A percentile compares a stretch with the other conserved stretches of the same genome.
Conservation (phyloP, 2,888 invertebrate species). For the Aphodius granarius region DNA sequence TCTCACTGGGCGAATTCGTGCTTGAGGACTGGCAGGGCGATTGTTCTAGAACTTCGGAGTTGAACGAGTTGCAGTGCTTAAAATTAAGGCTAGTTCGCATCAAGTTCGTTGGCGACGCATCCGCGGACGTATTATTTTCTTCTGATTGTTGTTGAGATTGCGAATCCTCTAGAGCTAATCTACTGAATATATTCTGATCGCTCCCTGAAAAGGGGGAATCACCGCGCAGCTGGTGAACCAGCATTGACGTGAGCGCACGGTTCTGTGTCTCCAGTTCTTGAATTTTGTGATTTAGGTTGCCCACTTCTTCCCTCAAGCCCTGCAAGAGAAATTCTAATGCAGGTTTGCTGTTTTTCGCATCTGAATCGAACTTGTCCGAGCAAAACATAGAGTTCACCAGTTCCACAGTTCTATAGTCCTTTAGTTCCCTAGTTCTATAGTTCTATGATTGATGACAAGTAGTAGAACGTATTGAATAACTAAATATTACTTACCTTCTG, state of each 20-base stretch:
- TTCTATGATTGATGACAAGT: too few relatives aligned
- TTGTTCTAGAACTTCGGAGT: constrained; percentile 48
- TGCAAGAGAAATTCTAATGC: constrained; percentile 53
- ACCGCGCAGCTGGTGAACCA: constrained; percentile 65
- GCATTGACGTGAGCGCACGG: constrained; percentile 68
- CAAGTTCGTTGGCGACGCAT: constrained; percentile 40
- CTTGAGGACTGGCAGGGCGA: constrained; percentile 27
- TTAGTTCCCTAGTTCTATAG: too few relatives aligned
- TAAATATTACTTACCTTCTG: constrained; percentile 68
- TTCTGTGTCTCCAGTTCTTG: constrained; percentile 81
- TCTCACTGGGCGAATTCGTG: constrained; percentile 30
- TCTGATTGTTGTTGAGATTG: constrained; percentile 18
- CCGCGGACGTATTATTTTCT: constrained; percentile 39
- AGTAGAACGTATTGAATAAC: too few relatives aligned
- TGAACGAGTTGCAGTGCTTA: constrained; percentile 53
- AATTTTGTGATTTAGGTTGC: constrained; percentile 71
- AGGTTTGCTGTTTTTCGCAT: too few relatives aligned
- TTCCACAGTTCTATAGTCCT: too few relatives aligned
- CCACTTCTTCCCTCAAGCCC: constrained; percentile 78
- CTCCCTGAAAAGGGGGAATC: constrained; percentile 25
- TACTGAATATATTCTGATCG: constrained; percentile 8
- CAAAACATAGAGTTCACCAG: neutral
- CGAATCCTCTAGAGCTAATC: constrained; percentile 29
- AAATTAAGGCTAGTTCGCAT: constrained; percentile 44
- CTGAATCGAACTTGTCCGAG: too few relatives aligned